Evolutionary conservation across 2,797 vertebrate genomes (phyloP).

Genomic region (Phaenicophaeus curvirostris): DNA sequence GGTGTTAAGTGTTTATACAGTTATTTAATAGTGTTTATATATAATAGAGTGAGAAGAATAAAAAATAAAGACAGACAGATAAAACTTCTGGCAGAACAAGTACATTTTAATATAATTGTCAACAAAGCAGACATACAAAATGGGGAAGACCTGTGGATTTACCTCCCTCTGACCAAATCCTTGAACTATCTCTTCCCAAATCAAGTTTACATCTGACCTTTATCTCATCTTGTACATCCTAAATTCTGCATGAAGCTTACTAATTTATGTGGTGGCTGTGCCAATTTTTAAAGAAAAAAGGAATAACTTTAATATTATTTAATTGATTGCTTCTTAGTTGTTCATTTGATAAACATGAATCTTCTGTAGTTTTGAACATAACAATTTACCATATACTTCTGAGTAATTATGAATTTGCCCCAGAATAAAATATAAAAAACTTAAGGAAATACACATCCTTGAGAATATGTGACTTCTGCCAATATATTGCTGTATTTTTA

Average conservation of each 20-base stretch:
- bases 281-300: background rate
- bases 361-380: background rate
- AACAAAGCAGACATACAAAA: background rate
- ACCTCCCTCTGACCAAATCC: background rate
- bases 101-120: background rate
- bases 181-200: background rate
- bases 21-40: background rate
- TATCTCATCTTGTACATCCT: background rate
- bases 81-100: background rate
- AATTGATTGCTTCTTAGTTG: background rate
- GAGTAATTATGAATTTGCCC: background rate
- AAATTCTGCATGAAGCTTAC: background rate
- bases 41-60: background rate
- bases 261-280: background rate
- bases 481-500: background rate
- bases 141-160: background rate
- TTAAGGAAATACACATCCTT: background rate
- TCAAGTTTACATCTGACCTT: background rate
- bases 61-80: background rate
- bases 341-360: background rate
- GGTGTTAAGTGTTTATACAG: too few species aligned
- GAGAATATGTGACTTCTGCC: background rate
- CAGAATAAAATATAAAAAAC: background rate
- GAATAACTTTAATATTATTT: background rate
- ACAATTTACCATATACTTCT: background rate